Conservation (phyloP, 2,888 invertebrate species). For the Acanthosepion lycidas region DNA sequence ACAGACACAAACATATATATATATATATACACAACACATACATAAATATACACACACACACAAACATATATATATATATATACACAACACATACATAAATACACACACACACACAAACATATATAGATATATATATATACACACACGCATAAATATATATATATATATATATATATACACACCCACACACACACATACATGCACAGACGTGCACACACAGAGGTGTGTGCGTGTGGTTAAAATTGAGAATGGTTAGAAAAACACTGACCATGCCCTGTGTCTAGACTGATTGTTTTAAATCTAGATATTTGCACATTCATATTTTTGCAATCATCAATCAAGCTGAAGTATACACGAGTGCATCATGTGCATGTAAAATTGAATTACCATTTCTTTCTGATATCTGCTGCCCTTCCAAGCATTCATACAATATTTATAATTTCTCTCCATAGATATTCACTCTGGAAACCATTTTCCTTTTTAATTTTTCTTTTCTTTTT, state of each 20-base stretch:
- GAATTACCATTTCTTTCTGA: background rate
- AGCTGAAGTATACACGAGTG: background rate
- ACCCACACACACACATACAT: background rate
- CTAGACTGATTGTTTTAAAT: background rate
- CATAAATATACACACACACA: background rate
- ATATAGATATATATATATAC: background rate
- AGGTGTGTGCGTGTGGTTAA: background rate
- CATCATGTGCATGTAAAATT: background rate
- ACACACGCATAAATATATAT: background rate
- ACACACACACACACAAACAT: too few species aligned
- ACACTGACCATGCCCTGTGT: background rate
- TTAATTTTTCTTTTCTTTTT: too few species aligned
- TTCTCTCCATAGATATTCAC: too few species aligned
- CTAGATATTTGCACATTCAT: slow-evolving; percentile 14
- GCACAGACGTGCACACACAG: too few species aligned
- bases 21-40: background rate
- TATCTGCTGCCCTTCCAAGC: slow-evolving; percentile 8
- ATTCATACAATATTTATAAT: slow-evolving; percentile 2
- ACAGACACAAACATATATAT: too few species aligned
- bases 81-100: too few species aligned
- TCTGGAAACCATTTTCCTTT: too few species aligned
- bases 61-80: background rate
- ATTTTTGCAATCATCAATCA: background rate
- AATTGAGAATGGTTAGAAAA: background rate
- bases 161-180: background rate